A percentile compares a stretch with the other conserved stretches of the same genome.
Conservation (phyloP, 2,888 invertebrate species). For the Panzeria rudis region DNA sequence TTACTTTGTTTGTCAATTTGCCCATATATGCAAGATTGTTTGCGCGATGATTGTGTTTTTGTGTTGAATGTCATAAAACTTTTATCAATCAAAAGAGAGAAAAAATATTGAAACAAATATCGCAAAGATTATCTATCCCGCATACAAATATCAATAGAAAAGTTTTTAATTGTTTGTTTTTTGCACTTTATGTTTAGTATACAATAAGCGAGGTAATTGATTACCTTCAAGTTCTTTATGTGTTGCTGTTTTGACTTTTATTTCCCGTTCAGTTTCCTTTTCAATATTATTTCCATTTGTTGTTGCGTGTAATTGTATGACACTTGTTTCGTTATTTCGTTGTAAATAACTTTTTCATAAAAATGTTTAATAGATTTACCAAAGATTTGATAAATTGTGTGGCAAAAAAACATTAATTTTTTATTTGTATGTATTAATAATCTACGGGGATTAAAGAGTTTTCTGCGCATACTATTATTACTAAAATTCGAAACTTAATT, state of each 20-base stretch:
- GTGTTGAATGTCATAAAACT: slow-evolving; percentile 20
- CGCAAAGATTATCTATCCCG: slow-evolving; percentile 14
- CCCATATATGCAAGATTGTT: neutral
- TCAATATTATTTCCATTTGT: neutral
- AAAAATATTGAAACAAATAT: neutral
- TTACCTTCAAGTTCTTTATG: slow-evolving; percentile 48
- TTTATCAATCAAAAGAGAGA: slow-evolving; percentile 27
- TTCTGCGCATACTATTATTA: no score
- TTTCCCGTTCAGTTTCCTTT: slow-evolving; percentile 7
- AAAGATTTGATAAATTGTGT: no score
- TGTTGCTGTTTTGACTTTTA: slow-evolving; percentile 41
- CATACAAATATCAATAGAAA: slow-evolving; percentile 25
- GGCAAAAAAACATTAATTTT: no score
- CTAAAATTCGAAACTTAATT: no score
- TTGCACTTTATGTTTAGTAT: neutral
- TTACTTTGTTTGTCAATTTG: neutral
- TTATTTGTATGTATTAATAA: no score
- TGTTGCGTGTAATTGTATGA: slow-evolving; percentile 34
- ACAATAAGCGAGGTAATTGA: slow-evolving; percentile 54
- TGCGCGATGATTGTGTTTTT: slow-evolving; percentile 6
- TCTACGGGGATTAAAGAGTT: no score
- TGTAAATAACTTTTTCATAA: no score
- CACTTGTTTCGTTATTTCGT: neutral
- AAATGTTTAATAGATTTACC: no score
- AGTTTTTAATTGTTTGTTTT: slow-evolving; percentile 18